Evolutionary conservation across 2,888 invertebrate genomes (phyloP), one percentile per base, ranked within the genome.

Genomic region (Slavum lentiscoides): DNA sequence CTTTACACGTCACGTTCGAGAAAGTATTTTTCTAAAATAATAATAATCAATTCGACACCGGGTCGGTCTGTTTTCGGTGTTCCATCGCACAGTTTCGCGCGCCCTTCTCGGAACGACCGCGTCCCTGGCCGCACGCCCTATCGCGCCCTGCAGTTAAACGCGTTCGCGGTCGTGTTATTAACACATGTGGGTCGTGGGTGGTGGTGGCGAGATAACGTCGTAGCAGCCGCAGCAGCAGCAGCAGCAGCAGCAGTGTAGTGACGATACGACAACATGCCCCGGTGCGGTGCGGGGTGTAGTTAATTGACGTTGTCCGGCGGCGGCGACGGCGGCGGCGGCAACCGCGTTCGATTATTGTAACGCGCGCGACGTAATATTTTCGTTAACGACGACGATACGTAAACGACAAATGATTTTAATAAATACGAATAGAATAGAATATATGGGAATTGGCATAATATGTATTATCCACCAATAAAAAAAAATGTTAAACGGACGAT

Each of bases 271-370:
- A 9, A 43, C 43, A 30, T 2, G 4, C 30, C 30, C 30, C 30
- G 30, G 30, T 30, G 1, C 2, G 30, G 30, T 2, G 4, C 4
- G 64, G 21, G 53, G 61, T 37, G 61, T n/a, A 53, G 53, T 64
- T 64, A 74, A 74, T 74, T 74, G 74, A 74, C 74, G 74, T 74
- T 74, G 66, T 74, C 74, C 74, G 74, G 74, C 66, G 64, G 62
- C 74, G 15, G 37, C 62, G 4, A 4, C 30, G 4, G 4, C 30
- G 74, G 74, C 66, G 64, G 62, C 74, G 15, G 37, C 62, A 30
- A 4, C 30, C 1, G 4, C 64, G 64, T 55, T 66, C 37, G 21
- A 55, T 66, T 37, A 62, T 37, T 64, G 55, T 64, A 21, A 53
- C 64, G 62, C 74, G 74, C 74, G 74, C 74, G 64, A 37, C 61